Base-by-base conservation (phyloP, 2,888 invertebrate genomes). In the Rhamphomyia laevipes region DNA sequence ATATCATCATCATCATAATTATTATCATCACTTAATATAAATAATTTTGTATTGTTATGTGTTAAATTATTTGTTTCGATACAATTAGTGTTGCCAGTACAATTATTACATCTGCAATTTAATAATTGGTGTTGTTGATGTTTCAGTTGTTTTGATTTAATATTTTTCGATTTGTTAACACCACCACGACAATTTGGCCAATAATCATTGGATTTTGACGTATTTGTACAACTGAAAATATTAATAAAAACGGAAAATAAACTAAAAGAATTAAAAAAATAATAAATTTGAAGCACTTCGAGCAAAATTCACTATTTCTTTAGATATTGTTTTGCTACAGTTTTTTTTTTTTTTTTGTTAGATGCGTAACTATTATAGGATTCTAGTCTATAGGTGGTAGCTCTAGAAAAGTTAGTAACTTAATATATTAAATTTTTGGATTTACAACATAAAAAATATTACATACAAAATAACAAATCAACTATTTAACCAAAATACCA, bases 141-240 rank as follows among this genome's bases (percentile, higher is more conserved):
- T 35, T 33, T 38, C 13, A 27, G 37, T 30, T 31, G 16, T 31
- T 37, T 47, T 23, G 40, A 40, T 18, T 27, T 27, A 27, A 40
- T 18, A 21, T 40, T 40, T 21, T 40, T 18, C 18, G 11, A 13
- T 40, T 40, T 18, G 16, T 38, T 11, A 51, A 45, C 60, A 53
- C 62, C 64, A 7, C 64, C 59, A 16, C 60, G 62, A 57, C 68
- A 69, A 35, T 67, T 61, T 15, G 81, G 79, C 81, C 80, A 81
- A 65, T 77, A 80, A 57, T 78, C 77, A 59, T 80, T 80, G 12
- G 74, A 74, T 52, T 72, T 74, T 45, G 74, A 72, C 58, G 71
- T 75, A 61, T 76, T 53, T 38, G 49, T 52, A 50, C 45, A 77
- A 33, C 72, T 58, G 54, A 55, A 53, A 55, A 52, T 52, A 48